These are phyloP conservation scores for Trachymyrmex septentrionalis DNA, from an alignment of 1,140 invertebrate species.

Conservation along the genomic window DNA sequence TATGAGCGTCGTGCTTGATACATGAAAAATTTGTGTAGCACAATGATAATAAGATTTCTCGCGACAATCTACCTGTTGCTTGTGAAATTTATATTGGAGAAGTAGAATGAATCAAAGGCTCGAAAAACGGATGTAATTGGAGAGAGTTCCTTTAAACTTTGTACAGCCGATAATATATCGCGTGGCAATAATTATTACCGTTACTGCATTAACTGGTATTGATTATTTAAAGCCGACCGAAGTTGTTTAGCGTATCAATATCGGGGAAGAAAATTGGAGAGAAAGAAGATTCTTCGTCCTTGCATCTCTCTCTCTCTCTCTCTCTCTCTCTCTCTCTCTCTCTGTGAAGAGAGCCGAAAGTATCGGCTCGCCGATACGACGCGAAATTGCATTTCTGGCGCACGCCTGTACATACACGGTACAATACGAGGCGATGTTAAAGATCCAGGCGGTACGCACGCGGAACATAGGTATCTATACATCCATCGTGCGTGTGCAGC, in stretches of 20 bases:
- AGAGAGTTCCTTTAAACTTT: neutral
- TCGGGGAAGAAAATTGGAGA: neutral
- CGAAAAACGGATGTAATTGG: neutral
- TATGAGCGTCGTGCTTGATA: neutral
- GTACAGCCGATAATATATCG: neutral
- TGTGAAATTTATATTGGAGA: neutral
- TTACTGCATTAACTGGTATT: neutral
- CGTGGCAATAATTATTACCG: neutral
- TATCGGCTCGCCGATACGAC: neutral
- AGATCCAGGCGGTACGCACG: constrained; percentile 20
- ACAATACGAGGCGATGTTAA: neutral
- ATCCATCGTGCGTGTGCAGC: constrained; percentile 5
- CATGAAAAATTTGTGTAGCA: neutral
- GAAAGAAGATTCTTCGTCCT: neutral
- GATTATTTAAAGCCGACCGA: neutral
- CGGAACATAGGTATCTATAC: neutral
- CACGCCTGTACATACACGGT: neutral
- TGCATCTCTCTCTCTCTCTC: no score
- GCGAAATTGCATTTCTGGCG: neutral
- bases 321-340: no score
- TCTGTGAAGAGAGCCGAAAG: neutral
- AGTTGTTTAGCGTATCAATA: neutral
- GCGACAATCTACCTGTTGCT: neutral
- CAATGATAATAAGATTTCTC: neutral
- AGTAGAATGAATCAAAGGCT: neutral